These are phyloP conservation scores for Cichladusa arquata DNA, from an alignment of 2,113 vertebrate genomes.

Conservation along the genomic window DNA sequence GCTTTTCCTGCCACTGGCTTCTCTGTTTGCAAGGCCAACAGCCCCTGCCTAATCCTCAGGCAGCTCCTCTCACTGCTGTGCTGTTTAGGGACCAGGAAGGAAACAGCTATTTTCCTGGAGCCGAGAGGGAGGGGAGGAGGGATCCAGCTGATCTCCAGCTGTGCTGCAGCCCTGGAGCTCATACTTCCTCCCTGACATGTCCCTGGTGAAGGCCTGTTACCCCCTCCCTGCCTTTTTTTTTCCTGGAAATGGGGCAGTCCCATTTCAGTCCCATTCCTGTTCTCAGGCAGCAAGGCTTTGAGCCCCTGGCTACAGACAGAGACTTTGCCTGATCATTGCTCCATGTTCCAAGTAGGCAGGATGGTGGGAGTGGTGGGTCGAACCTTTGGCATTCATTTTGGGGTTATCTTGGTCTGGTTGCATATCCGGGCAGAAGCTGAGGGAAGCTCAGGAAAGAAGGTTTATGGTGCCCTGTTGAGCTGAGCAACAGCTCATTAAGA, in stretches of 20 bases:
- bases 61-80: not conserved
- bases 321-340: not conserved
- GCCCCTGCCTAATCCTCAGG: not conserved
- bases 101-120: constrained; percentile 26
- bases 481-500: not conserved
- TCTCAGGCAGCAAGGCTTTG: not conserved
- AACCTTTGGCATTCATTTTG: fast-evolving
- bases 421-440: not conserved
- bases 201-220: not conserved
- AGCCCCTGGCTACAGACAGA: not conserved
- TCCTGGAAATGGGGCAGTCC: not conserved
- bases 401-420: not conserved
- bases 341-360: not conserved
- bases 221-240: not conserved
- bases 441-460: not conserved
- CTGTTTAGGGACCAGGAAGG: constrained; percentile 18
- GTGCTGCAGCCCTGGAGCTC: not conserved
- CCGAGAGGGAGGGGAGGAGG: not conserved
- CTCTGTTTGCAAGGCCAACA: not conserved
- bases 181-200: not conserved
- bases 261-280: not conserved
- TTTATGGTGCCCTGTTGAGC: not conserved
- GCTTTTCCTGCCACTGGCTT: not conserved
- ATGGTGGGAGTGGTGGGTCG: not conserved
- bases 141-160: constrained; percentile 38